Evolutionary conservation across 2,888 invertebrate species (phyloP).

Genomic region (Sicus ferrugineus): DNA sequence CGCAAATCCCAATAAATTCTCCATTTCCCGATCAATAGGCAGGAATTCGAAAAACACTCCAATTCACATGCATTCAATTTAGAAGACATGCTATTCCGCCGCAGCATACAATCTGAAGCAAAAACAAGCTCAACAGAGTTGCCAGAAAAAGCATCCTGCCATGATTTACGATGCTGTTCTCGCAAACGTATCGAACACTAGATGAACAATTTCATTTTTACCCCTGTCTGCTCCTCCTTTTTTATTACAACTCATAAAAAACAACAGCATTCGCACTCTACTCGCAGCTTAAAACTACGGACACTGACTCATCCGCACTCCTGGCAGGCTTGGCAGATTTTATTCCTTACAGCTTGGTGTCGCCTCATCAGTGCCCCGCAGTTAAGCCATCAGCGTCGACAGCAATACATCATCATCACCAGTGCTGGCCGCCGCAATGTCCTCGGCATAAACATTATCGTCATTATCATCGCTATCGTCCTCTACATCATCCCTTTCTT

Average conservation of each 20-base stretch:
- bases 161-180: neutral
- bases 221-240: neutral
- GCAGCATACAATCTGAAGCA: neutral
- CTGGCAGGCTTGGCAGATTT: neutral
- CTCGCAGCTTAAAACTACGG: neutral
- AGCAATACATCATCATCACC: constrained; percentile 1
- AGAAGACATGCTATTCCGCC: neutral
- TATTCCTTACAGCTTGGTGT: neutral
- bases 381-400: constrained; percentile 16
- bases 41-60: constrained; percentile 1
- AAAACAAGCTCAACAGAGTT: neutral
- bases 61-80: constrained; percentile 2
- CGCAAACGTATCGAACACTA: neutral
- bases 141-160: neutral
- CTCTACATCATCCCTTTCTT: neutral
- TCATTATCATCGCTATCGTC: constrained; percentile 10
- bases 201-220: neutral
- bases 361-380: neutral
- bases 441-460: constrained; percentile 8
- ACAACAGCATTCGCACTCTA: constrained; percentile 12
- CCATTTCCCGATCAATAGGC: constrained; percentile 19
- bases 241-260: neutral
- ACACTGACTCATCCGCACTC: too few relatives aligned
- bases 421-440: neutral
- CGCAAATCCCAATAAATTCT: constrained; percentile 1